A percentile compares a stretch with the other conserved stretches of the same genome.
These are phyloP conservation scores for Sebastes wilsoni DNA, from an alignment of 2,797 vertebrate species.

Conservation along the genomic window DNA sequence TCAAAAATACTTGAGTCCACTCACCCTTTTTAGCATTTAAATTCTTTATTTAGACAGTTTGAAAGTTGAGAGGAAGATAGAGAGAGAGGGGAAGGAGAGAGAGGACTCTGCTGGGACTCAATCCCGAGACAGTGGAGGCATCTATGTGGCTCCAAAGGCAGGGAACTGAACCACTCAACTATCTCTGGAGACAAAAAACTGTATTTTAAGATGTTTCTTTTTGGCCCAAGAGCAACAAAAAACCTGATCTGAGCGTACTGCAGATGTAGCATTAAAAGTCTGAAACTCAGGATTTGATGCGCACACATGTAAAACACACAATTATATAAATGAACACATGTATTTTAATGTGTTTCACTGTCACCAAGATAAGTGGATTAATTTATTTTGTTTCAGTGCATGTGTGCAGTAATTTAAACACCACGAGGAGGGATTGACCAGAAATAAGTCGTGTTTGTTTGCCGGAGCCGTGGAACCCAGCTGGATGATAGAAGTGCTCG, in stretches of 20 bases:
- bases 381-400: constrained; percentile 15
- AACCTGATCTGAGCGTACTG: not conserved
- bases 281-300: not conserved
- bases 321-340: not conserved
- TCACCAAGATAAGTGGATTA: constrained; percentile 36
- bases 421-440: constrained; percentile 20
- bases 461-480: constrained; percentile 23
- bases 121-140: constrained; percentile 25
- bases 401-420: constrained; percentile 19
- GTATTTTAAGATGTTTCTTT: constrained; percentile 23
- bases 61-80: constrained; percentile 15
- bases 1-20: not conserved
- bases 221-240: not conserved
- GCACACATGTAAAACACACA: not conserved
- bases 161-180: constrained; percentile 28
- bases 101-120: constrained; percentile 36
- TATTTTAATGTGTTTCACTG: constrained; percentile 9
- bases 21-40: constrained; percentile 14
- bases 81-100: not conserved
- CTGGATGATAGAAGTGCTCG: constrained; percentile 48
- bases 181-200: constrained; percentile 21
- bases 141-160: constrained; percentile 11
- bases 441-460: constrained; percentile 43
- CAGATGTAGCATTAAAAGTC: not conserved
- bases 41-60: constrained; percentile 39